Evolutionary conservation across 2,888 invertebrate genomes (phyloP).

Genomic region (Parnassius mnemosyne): DNA sequence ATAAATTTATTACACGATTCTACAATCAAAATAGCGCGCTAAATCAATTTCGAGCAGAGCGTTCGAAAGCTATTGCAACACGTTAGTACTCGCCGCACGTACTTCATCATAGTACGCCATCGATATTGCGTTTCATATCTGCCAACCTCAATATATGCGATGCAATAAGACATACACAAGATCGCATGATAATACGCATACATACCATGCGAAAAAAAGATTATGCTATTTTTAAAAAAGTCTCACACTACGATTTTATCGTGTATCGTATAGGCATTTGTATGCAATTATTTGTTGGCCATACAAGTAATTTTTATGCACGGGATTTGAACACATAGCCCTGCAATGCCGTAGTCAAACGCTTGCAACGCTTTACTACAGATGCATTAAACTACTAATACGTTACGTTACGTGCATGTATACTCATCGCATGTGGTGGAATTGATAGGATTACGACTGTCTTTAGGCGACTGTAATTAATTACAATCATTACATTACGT

Average conservation of each 20-base stretch:
- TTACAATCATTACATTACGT: not conserved
- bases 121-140: conserved; percentile 31
- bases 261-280: too few relatives aligned
- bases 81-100: conserved; percentile 36
- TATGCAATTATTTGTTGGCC: too few relatives aligned
- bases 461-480: not conserved
- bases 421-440: too few relatives aligned
- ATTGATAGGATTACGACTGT: too few relatives aligned
- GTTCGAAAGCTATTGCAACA: conserved; percentile 4
- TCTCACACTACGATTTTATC: too few relatives aligned
- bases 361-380: too few relatives aligned
- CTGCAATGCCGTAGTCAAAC: too few relatives aligned
- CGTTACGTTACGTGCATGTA: too few relatives aligned
- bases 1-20: not conserved
- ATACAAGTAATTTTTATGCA: too few relatives aligned
- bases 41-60: conserved; percentile 14
- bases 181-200: conserved; percentile 1
- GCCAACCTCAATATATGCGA: conserved; percentile 7
- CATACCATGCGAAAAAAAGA: not conserved
- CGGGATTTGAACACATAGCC: too few relatives aligned
- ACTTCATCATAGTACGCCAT: conserved; percentile 35
- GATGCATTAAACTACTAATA: too few relatives aligned
- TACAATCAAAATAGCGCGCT: conserved; percentile 1
- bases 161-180: conserved; percentile 12
- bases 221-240: too few relatives aligned